Evolutionary conservation across 2,888 invertebrate species (phyloP).

Genomic region (Eubasilissa splendida): DNA sequence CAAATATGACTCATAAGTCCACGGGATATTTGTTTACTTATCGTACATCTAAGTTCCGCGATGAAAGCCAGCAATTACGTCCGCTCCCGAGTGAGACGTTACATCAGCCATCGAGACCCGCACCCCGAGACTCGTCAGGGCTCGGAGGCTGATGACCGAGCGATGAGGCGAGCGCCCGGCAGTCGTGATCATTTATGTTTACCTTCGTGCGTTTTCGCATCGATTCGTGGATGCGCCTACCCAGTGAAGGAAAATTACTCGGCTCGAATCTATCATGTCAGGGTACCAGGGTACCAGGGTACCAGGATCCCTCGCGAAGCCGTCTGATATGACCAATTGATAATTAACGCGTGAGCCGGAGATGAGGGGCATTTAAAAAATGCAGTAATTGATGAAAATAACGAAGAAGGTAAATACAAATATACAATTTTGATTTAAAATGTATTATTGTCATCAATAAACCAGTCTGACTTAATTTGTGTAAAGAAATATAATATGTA

Average conservation of each 20-base stretch:
- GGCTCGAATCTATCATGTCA: slow-evolving; percentile 10
- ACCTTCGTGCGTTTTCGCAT: slow-evolving; percentile 24
- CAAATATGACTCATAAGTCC: too few species aligned
- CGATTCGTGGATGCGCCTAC: not conserved
- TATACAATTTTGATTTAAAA: too few species aligned
- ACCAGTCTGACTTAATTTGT: too few species aligned
- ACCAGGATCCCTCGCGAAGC: not conserved
- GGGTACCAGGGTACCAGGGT: not conserved
- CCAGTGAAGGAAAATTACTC: not conserved
- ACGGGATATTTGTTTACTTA: too few species aligned
- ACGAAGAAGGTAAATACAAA: too few species aligned
- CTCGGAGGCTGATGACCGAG: slow-evolving; percentile 12
- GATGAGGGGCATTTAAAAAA: too few species aligned
- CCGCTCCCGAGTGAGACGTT: not conserved
- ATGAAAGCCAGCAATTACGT: too few species aligned
- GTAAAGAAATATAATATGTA: too few species aligned
- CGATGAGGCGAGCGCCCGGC: not conserved
- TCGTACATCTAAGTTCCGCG: too few species aligned
- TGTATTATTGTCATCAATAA: too few species aligned
- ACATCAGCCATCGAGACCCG: not conserved
- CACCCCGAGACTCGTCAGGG: not conserved
- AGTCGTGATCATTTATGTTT: slow-evolving; percentile 31
- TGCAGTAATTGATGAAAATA: too few species aligned
- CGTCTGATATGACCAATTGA: slow-evolving; percentile 17
- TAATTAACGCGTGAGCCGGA: slow-evolving; percentile 3